A percentile compares a stretch with the other conserved stretches of the same genome.
phyloP scores from a whole-genome alignment of 2,797 vertebrate genomes.

The Eutrigla gurnardus region DNA sequence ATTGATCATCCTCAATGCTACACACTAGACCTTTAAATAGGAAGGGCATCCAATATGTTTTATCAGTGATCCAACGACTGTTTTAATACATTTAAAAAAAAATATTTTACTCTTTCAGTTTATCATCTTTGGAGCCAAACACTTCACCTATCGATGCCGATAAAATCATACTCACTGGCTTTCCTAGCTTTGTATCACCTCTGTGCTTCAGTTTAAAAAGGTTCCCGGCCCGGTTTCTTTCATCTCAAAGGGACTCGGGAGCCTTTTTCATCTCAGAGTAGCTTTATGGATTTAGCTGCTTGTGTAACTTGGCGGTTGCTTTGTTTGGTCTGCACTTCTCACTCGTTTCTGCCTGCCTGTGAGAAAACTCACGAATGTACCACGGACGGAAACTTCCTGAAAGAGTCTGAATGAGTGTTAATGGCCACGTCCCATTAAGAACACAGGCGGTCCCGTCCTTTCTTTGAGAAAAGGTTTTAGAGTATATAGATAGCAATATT shows the following conservation, averaged over 20 bases:
- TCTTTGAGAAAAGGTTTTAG: slow-evolving; percentile 59
- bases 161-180: slow-evolving; percentile 55
- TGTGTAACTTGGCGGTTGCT: slow-evolving; percentile 59
- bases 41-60: slow-evolving; percentile 17
- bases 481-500: slow-evolving; percentile 82
- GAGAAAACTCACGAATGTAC: slow-evolving; percentile 74
- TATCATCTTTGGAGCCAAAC: slow-evolving; percentile 60
- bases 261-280: slow-evolving; percentile 68
- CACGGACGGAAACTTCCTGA: slow-evolving; percentile 58
- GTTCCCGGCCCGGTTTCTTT: slow-evolving; percentile 37
- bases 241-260: slow-evolving; percentile 33
- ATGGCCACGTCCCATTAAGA: slow-evolving; percentile 38
- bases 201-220: slow-evolving; percentile 70
- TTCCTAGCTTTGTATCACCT: slow-evolving; percentile 74
- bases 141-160: slow-evolving; percentile 48
- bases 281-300: slow-evolving; percentile 73
- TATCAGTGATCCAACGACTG: slow-evolving; percentile 43
- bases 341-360: slow-evolving; percentile 67
- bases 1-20: not conserved
- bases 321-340: slow-evolving; percentile 64
- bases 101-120: slow-evolving; percentile 21
- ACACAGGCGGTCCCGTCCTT: slow-evolving; percentile 53
- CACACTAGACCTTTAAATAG: not conserved
- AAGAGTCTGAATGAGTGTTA: slow-evolving; percentile 49
- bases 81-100: too few species aligned